A percentile compares a stretch with the other conserved stretches of the same genome.
phyloP scores from a whole-genome alignment of 2,113 vertebrate species.

The Pygoscelis adeliae region DNA sequence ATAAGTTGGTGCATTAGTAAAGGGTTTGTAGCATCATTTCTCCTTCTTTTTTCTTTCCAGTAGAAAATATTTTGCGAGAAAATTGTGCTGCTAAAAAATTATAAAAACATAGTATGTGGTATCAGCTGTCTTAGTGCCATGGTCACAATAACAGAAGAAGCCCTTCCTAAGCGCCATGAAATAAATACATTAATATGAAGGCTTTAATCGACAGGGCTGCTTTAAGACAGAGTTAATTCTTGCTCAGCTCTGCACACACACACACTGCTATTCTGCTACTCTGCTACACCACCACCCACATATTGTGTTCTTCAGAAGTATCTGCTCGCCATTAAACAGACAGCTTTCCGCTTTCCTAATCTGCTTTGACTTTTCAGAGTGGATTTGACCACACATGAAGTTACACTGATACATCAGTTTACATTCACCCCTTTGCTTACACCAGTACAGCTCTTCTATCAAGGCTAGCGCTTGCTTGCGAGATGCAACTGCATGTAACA shows the following conservation, averaged over 20 bases:
- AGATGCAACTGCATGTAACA: not conserved
- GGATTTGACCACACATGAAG: slow-evolving; percentile 34
- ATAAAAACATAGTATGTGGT: not conserved
- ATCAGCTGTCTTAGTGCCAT: not conserved
- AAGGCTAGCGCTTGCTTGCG: not conserved
- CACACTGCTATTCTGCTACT: not conserved
- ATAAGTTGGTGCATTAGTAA: not conserved
- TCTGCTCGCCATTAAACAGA: not conserved
- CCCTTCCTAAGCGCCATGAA: not conserved
- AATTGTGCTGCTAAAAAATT: not conserved
- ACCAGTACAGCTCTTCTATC: not conserved
- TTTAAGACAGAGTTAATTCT: not conserved
- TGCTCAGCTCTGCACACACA: not conserved
- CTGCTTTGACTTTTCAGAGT: not conserved
- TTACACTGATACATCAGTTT: not conserved
- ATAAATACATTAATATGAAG: not conserved
- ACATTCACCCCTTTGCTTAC: not conserved
- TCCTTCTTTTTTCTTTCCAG: not conserved
- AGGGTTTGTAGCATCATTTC: not conserved
- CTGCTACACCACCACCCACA: not conserved
- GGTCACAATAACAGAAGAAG: not conserved
- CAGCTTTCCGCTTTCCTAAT: not conserved
- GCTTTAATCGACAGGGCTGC: not conserved
- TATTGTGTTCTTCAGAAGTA: not conserved
- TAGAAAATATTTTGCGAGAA: not conserved